phyloP scores from a whole-genome alignment of 2,113 vertebrate species.

The Geococcyx californianus region DNA sequence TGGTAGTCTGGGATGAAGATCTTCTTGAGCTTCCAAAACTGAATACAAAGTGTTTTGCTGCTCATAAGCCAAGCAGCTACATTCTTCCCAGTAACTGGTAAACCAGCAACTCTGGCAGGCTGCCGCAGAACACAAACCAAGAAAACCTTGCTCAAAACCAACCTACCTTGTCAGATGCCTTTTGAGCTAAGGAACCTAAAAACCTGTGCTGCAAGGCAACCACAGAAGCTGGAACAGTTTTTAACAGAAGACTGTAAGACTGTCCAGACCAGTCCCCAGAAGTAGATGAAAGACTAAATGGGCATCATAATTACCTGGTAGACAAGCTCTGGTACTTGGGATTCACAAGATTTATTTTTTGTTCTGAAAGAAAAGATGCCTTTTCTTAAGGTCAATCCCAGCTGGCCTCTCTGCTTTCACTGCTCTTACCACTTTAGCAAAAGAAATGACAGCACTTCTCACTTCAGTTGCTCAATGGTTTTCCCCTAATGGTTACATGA shows the following conservation, averaged over 20 bases:
- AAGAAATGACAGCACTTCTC: neutral
- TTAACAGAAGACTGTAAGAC: slow-evolving; percentile 14
- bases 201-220: slow-evolving; percentile 63
- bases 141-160: slow-evolving; percentile 41
- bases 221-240: slow-evolving; percentile 35
- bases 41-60: neutral
- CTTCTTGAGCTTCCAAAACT: neutral
- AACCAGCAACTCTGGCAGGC: slow-evolving; percentile 23
- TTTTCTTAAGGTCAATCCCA: slow-evolving; percentile 4
- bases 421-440: neutral
- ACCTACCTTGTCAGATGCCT: neutral
- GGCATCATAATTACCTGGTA: slow-evolving; percentile 3
- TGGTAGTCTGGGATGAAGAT: neutral
- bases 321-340: slow-evolving; percentile 7
- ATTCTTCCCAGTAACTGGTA: neutral
- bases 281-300: slow-evolving; percentile 58
- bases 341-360: slow-evolving; percentile 60
- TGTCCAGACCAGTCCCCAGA: slow-evolving; percentile 48
- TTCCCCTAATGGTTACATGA: neutral
- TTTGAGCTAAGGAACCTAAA: slow-evolving; percentile 31
- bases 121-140: slow-evolving; percentile 17
- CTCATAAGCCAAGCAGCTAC: neutral
- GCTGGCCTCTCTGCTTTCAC: slow-evolving; percentile 12
- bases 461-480: neutral
- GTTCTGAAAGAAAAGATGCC: slow-evolving; percentile 18